Conservation (phyloP, 2,797 vertebrate species). For the Rallus crepitans region DNA sequence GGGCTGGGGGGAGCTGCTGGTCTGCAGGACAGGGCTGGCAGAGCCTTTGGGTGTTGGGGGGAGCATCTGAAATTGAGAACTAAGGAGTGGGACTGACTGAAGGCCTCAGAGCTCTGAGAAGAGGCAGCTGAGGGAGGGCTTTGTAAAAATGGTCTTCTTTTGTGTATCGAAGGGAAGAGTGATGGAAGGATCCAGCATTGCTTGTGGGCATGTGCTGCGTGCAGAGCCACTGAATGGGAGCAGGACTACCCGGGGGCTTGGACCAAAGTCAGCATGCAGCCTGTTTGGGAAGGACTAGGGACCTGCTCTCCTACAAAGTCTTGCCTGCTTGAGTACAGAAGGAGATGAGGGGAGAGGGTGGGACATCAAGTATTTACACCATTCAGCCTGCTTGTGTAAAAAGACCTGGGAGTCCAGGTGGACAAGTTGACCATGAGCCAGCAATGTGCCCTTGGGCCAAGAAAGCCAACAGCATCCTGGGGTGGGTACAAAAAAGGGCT, state of each 20-base stretch:
- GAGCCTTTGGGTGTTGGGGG: background rate
- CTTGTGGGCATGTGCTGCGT: background rate
- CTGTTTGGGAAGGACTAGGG: background rate
- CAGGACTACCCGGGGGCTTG: background rate
- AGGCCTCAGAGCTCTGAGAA: background rate
- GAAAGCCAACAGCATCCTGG: too few species aligned
- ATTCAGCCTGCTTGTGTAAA: background rate
- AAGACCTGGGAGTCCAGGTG: too few species aligned
- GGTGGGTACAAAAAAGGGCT: too few species aligned
- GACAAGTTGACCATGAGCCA: too few species aligned
- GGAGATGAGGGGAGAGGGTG: background rate
- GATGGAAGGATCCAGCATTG: background rate
- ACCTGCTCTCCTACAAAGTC: background rate
- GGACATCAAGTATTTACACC: background rate
- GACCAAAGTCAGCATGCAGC: background rate
- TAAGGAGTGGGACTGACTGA: background rate
- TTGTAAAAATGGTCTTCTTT: background rate
- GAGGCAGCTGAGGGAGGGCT: background rate
- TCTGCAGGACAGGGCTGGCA: background rate
- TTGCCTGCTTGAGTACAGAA: background rate
- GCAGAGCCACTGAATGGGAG: background rate
- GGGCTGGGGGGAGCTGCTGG: background rate
- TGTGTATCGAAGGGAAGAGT: background rate
- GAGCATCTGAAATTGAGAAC: background rate
- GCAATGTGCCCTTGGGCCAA: too few species aligned